Evolutionary conservation across 2,113 vertebrate genomes (phyloP).

Genomic region (Lates calcarifer): DNA sequence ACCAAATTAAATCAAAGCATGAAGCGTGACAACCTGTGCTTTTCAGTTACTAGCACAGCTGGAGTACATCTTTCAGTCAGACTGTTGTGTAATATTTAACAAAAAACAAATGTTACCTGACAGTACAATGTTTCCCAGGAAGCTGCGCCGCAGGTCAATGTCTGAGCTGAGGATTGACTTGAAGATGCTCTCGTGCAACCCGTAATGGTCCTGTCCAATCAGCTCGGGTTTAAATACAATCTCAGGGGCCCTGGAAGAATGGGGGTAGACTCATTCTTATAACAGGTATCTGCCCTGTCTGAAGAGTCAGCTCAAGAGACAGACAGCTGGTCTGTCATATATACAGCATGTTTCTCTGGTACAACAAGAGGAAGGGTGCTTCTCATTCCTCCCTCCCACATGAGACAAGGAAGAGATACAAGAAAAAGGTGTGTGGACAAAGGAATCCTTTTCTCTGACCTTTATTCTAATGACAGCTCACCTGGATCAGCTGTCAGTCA

Average conservation of each 20-base stretch:
- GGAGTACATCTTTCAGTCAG: background rate
- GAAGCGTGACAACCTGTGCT: background rate
- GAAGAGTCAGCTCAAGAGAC: background rate
- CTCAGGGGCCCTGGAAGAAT: constrained; percentile 79
- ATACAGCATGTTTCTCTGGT: too few species aligned
- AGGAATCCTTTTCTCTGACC: too few species aligned
- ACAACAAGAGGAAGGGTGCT: too few species aligned
- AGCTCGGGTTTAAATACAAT: constrained; percentile 84
- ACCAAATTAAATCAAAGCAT: background rate
- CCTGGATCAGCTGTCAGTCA: too few species aligned
- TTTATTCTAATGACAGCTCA: too few species aligned
- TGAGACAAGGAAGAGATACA: too few species aligned
- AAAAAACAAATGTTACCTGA: constrained; percentile 74
- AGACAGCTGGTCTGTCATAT: too few species aligned
- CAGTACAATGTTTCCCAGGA: constrained; percentile 82
- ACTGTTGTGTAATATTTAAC: constrained; percentile 1
- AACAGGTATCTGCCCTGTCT: background rate
- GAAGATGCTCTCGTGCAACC: constrained; percentile 84
- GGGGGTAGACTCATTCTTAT: background rate
- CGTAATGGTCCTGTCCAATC: constrained; percentile 83
- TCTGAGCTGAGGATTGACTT: constrained; percentile 82
- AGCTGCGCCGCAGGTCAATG: constrained; percentile 80
- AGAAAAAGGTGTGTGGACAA: too few species aligned
- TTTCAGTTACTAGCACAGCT: background rate
- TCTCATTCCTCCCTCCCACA: too few species aligned